These are phyloP conservation scores for Pocota personata DNA, from an alignment of 2,888 invertebrate genomes.

Conservation along the genomic window DNA sequence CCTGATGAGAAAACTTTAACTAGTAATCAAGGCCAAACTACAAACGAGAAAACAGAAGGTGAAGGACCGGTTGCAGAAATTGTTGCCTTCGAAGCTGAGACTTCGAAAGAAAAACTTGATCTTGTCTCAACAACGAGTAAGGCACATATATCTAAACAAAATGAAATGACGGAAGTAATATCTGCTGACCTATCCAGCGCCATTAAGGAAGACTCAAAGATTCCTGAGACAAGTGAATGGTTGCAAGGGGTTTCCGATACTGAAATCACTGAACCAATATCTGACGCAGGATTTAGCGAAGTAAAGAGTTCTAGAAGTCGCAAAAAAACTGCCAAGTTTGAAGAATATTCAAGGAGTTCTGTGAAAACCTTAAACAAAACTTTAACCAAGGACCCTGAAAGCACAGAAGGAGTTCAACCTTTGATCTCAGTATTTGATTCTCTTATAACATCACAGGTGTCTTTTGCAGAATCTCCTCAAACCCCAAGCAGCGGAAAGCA, in stretches of 20 bases:
- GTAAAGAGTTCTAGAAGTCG: neutral
- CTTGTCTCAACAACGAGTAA: neutral
- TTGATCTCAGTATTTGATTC: neutral
- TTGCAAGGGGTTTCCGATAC: neutral
- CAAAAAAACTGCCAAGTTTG: neutral
- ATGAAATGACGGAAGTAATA: neutral
- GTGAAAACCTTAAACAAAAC: neutral
- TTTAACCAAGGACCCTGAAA: neutral
- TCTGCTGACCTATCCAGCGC: neutral
- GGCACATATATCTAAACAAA: neutral
- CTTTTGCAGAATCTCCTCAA: neutral
- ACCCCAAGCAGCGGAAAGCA: neutral
- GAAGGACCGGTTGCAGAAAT: neutral
- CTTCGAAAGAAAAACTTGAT: neutral
- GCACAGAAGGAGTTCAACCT: neutral
- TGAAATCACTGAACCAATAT: neutral
- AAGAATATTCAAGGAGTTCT: neutral
- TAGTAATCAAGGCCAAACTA: no score
- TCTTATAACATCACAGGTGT: neutral
- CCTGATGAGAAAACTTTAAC: no score
- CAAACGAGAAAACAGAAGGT: no score
- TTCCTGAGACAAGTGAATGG: neutral
- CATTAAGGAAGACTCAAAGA: neutral
- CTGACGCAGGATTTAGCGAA: neutral
- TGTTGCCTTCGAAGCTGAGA: neutral